These are phyloP conservation scores for Tenthredo livida DNA, from an alignment of 2,888 invertebrate genomes.

Conservation along the genomic window DNA sequence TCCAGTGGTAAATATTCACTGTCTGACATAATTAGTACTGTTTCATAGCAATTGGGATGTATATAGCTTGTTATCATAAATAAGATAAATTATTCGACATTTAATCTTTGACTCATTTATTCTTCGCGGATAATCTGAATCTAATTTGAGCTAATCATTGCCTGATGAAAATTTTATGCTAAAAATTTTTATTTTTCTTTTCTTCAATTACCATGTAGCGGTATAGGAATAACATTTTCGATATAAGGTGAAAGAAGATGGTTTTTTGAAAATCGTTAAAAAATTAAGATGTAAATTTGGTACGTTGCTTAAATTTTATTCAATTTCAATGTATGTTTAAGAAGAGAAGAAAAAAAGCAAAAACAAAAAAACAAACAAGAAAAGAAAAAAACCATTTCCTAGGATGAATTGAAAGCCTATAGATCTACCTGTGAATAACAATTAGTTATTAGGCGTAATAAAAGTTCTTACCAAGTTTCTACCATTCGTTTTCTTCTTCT, in stretches of 20 bases:
- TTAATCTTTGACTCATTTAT: constrained; percentile 16
- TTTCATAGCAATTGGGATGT: constrained; percentile 27
- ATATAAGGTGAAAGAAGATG: constrained; percentile 2
- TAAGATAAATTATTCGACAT: constrained; percentile 19
- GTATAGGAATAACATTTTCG: constrained; percentile 22
- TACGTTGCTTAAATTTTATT: constrained; percentile 38
- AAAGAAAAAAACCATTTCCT: not conserved
- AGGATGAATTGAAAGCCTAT: constrained; percentile 10
- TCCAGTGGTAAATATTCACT: not conserved
- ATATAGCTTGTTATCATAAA: constrained; percentile 33
- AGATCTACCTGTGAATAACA: constrained; percentile 43
- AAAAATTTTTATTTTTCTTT: constrained; percentile 29
- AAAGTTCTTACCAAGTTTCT: constrained; percentile 39
- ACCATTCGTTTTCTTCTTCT: not conserved
- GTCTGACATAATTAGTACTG: not conserved
- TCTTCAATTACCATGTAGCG: not conserved
- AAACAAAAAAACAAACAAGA: not conserved
- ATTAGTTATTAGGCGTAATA: constrained; percentile 59
- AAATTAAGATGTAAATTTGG: constrained; percentile 37
- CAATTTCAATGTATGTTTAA: constrained; percentile 1
- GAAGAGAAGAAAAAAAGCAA: not conserved
- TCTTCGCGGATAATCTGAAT: not conserved
- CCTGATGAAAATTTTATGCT: constrained; percentile 19
- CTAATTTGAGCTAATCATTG: constrained; percentile 29
- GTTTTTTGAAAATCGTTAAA: not conserved